Evolutionary conservation across 2,888 invertebrate genomes (phyloP), one percentile per base, ranked within the genome.

Genomic region (Acleris cristana): DNA sequence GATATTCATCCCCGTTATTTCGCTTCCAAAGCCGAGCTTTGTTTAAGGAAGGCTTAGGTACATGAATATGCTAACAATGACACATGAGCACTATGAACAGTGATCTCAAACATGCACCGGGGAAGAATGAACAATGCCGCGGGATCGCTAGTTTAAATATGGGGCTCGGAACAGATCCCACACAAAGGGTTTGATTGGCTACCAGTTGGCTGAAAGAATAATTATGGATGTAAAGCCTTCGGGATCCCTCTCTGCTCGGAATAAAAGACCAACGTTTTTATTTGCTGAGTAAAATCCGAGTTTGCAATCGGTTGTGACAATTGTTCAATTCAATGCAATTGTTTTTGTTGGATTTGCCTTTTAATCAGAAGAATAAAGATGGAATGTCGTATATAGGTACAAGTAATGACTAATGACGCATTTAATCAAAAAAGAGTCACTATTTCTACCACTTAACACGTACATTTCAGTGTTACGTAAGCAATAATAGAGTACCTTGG

Each of bases 401-500:
- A 6, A 26, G 26, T 26, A 26, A 23, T 21, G 21, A 30, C 3
- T 30, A 30, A 10, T 3, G 34, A 10, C 10, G 10, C 10, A 34
- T 34, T 34, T 34, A 34, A 34, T 34, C 8, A 10, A 34, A 40
- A 12, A 40, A 40, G 0, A 40, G 3, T 14, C 3, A 34, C 12
- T 34, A 34, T 14, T 34, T 34, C 12, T 34, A 34, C 3, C 12
- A 12, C 34, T 34, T 12, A 40, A 40, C 40, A 40, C 4, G 40
- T 40, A 14, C 14, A 40, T 40, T 40, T 14, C 14, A 40, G 34
- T 34, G 12, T 14, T 40, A 40, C 68, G 52, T 74, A 70, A 61
- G 56, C 67, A 62, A 71, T 49, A 61, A 34, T 56, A 57, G 67
- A 71, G 65, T 55, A 69, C 72, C 73, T 73, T 64, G 14, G 40